Base-by-base conservation (phyloP, 1,140 invertebrate genomes). In the Aphaenogaster floridana region DNA sequence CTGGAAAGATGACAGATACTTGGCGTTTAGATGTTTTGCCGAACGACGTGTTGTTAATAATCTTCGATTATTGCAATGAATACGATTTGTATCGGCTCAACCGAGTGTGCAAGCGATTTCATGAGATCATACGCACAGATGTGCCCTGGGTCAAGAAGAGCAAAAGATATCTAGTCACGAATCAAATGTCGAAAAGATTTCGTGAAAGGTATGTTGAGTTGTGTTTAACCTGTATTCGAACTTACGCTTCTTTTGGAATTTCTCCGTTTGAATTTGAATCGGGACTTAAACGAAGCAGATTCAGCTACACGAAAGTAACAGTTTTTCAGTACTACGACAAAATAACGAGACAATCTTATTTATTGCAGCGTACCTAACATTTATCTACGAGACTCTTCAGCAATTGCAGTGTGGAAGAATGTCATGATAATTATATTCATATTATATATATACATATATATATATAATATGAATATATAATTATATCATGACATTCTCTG, bases 21-120 rank as follows among this genome's bases (percentile, higher is more conserved):
- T 92, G 86, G 88, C 85, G 89, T 84, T 91, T 95, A n/a, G 91
- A 94, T 66, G 88, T 88, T 13, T 91, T 96, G n/a, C 95, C 95
- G 17, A 90, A 85, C 21, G 95, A 96, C 8, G 90, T 95, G 79
- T 71, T 96, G 2, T 72, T 95, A 7, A 69, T 93, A 48, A 96
- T 95, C 69, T 95, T 96, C 52, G 93, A 95, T 84, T 95, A 94
- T 68, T 95, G 95, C 72, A 91, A 93, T 89, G 93, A 92, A 15
- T 91, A 93, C 63, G 94, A 95, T 90, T 91, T 96, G 50, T 91
- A 95, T 2, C 87, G 92, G 76, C 90, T 95, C 3, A 93, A 93
- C n/a, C 87, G 93, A 79, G 94, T 95, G 11, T 96, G 95, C 45
- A 91, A 80, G 13, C 86, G 93, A 84, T 95, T 96, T 68, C 54